These are phyloP conservation scores for Folsomia candida DNA, from an alignment of 2,888 invertebrate species.

Conservation along the genomic window DNA sequence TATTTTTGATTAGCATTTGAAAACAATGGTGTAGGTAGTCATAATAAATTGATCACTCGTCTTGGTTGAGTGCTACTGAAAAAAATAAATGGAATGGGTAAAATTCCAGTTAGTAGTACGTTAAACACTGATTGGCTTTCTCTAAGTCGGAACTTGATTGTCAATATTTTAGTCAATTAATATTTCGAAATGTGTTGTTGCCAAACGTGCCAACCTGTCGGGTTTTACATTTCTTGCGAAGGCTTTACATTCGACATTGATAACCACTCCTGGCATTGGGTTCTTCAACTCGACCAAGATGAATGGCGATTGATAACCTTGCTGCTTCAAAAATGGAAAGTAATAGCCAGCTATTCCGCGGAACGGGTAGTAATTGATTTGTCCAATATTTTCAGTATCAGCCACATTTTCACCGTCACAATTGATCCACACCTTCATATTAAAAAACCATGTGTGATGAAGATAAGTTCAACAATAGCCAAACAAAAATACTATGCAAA, in stretches of 20 bases:
- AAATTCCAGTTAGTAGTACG: too few relatives aligned
- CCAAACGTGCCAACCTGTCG: conserved; percentile 82
- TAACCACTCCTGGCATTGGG: conserved; percentile 70
- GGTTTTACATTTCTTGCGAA: conserved; percentile 87
- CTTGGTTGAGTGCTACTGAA: too few relatives aligned
- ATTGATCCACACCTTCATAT: conserved; percentile 76
- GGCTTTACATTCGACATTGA: conserved; percentile 91
- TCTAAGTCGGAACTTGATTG: too few relatives aligned
- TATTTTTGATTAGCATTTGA: too few relatives aligned
- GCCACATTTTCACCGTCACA: conserved; percentile 94
- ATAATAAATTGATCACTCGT: too few relatives aligned
- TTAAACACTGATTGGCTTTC: too few relatives aligned
- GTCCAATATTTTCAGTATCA: conserved; percentile 89
- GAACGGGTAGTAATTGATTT: conserved; percentile 76
- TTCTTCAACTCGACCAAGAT: conserved; percentile 14
- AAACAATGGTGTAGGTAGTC: too few relatives aligned
- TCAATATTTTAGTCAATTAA: conserved; percentile 76
- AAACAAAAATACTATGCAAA: too few relatives aligned
- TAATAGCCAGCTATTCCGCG: conserved; percentile 81
- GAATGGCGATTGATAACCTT: conserved; percentile 78
- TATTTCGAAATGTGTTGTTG: conserved; percentile 91
- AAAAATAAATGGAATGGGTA: too few relatives aligned
- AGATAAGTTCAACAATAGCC: neutral
- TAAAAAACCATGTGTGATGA: neutral
- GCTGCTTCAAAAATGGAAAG: conserved; percentile 81